Base-by-base conservation (phyloP, 2,797 vertebrate species). In the Chaunax sp. region DNA sequence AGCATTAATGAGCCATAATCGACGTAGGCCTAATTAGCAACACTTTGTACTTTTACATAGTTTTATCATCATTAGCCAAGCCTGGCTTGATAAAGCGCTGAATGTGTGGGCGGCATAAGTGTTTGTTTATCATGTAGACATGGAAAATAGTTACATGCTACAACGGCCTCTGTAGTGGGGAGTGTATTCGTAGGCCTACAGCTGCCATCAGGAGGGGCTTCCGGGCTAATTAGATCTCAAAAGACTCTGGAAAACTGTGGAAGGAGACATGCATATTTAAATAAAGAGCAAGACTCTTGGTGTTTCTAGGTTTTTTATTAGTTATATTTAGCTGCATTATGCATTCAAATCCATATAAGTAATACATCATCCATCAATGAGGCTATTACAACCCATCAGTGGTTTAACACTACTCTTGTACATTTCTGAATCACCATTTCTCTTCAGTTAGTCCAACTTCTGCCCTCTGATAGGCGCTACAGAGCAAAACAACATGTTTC, bases 11-110 rank as follows among this genome's bases (percentile, higher is more conserved):
- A 91, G 83, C 75, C 82, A 61, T 87, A 84, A 87, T 92, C 81
- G 74, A 80, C 84, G 72, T 44, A 66, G 82, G 80, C 78, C 80
- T 89, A 91, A 93, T 93, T 92, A 93, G 86, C 72, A 25, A 45
- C 69, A 53, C 73, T 87, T 88, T 90, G 81, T 87, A 78, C 75
- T 80, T 82, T 85, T 84, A 89, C 75, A 62, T 67, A 80, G 84
- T 88, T 93, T 91, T 90, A 80, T 91, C 86, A 90, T 92, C 90
- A 91, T 91, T 92, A 92, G 84, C 82, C 76, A 85, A 87, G 87
- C 82, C 69, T 81, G 89, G 71, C 65, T 81, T 86, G 82, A 70
- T 77, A 71, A 61, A 72, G 72, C 54, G 3, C 20, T 18, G 72
- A 59, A 56, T 64, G 45, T 77, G 87, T 90, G 85, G 86, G 82